Evolutionary conservation across 2,797 vertebrate genomes (phyloP).

Genomic region (Etheostoma perlongum): DNA sequence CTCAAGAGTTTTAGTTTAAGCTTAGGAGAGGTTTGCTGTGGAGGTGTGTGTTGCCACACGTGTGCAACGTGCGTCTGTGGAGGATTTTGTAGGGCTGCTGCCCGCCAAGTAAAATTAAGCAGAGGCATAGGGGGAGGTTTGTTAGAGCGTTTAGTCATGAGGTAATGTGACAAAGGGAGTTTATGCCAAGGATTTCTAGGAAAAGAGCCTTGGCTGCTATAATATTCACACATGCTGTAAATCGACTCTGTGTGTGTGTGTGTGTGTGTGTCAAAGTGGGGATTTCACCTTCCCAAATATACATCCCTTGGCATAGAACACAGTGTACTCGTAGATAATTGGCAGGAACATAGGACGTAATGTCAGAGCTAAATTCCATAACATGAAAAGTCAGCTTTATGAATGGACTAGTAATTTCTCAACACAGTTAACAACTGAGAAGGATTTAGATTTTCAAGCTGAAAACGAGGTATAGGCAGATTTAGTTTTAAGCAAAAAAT

Average conservation of each 20-base stretch:
- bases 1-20: slow-evolving; percentile 6
- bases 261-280: slow-evolving; percentile 30
- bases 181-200: slow-evolving; percentile 84
- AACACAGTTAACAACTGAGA: neutral
- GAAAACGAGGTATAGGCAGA: neutral
- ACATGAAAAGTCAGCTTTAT: neutral
- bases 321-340: slow-evolving; percentile 58
- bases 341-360: slow-evolving; percentile 32
- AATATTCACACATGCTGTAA: slow-evolving; percentile 79
- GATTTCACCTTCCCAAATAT: slow-evolving; percentile 59
- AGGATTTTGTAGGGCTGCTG: slow-evolving; percentile 34
- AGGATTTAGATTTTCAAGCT: neutral
- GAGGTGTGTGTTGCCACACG: slow-evolving; percentile 46
- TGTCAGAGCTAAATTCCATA: slow-evolving; percentile 23
- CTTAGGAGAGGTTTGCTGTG: slow-evolving; percentile 30
- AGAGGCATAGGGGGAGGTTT: slow-evolving; percentile 69
- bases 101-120: slow-evolving; percentile 69
- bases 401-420: neutral
- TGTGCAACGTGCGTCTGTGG: slow-evolving; percentile 16
- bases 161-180: slow-evolving; percentile 78
- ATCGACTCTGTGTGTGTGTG: slow-evolving; percentile 56
- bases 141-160: slow-evolving; percentile 81
- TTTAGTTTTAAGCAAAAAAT: slow-evolving; percentile 17
- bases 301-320: slow-evolving; percentile 61
- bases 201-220: slow-evolving; percentile 75